Evolutionary conservation across 2,113 vertebrate species (phyloP).

Genomic region (Gadus chalcogrammus): DNA sequence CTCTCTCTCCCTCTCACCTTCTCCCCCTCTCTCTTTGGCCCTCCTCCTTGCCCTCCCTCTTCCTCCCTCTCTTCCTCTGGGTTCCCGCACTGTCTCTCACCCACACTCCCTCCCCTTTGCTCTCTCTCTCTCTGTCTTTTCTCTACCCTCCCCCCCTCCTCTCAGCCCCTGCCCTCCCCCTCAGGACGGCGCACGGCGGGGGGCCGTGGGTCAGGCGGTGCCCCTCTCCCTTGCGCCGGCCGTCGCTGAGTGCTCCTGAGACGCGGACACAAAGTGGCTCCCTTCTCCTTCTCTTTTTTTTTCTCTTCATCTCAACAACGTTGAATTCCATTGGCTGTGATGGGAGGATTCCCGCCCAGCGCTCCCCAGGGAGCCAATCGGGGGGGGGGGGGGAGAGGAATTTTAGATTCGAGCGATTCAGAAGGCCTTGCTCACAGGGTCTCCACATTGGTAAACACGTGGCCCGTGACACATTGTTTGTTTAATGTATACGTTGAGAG

Average conservation of each 20-base stretch:
- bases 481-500: background rate
- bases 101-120: too few species aligned
- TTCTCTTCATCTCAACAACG: slow-evolving; percentile 38
- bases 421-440: slow-evolving; percentile 8
- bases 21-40: too few species aligned
- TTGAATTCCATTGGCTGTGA: slow-evolving; percentile 37
- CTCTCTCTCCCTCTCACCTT: too few species aligned
- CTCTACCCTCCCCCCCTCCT: background rate
- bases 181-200: slow-evolving; percentile 50
- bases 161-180: slow-evolving; percentile 27
- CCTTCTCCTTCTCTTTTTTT: slow-evolving; percentile 31
- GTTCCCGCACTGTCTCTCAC: too few species aligned
- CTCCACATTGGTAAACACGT: slow-evolving; percentile 23
- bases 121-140: too few species aligned
- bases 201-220: slow-evolving; percentile 51
- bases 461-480: background rate
- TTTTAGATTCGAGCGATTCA: slow-evolving; percentile 22
- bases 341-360: slow-evolving; percentile 42
- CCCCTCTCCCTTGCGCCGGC: slow-evolving; percentile 67
- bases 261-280: slow-evolving; percentile 55
- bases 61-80: too few species aligned
- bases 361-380: slow-evolving; percentile 42
- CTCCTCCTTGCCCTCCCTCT: background rate
- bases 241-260: slow-evolving; percentile 62
- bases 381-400: slow-evolving; percentile 21